Base-by-base conservation (phyloP, 2,888 invertebrate species). In the Sarcophaga caerulescens region DNA sequence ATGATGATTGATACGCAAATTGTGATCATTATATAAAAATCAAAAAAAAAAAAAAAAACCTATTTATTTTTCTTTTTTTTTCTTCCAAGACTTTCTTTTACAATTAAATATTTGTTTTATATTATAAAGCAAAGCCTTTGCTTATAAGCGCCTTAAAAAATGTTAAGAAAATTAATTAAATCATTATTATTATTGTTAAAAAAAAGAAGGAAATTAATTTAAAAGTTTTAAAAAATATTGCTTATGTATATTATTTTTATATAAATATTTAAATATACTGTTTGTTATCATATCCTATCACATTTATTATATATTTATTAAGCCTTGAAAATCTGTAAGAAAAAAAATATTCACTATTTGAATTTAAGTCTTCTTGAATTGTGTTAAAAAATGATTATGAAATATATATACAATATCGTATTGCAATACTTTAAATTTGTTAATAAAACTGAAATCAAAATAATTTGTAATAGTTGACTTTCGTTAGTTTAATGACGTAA, bases 11-110 rank as follows among this genome's bases (percentile, higher is more conserved):
- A 85, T 73, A 82, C 79, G 65, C 69, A 81, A 79, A 85, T 85
- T 87, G 85, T 85, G 85, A 87, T 85, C 78, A 87, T 81, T 68
- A 81, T 23, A 66, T 69, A 81, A 78, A 81, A 79, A 66, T 78
- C 45, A 69, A 79, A 84, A 21, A 2, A 25, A 23, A 59, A 59
- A 71, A 57, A 35, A 3, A 62, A 47, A 47, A 14, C 14, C 45
- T 85, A 77, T 77, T 69, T 81, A 71, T 82, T 70, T 47, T 63
- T 52, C 84, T 84, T n/a, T 75, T 85, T 85, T 59, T 85, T 84
- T n/a, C 17, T 75, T 85, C 85, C 74, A 80, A 78, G 81, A 65
- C 52, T 75, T 68, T 35, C 8, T 63, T 82, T 74, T 74, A 57
- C 8, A 70, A 21, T 21, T 21, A 65, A n/a, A 35, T 45, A 74